Conservation (phyloP, 2,888 invertebrate species). For the Minunthozetes semirufus region DNA sequence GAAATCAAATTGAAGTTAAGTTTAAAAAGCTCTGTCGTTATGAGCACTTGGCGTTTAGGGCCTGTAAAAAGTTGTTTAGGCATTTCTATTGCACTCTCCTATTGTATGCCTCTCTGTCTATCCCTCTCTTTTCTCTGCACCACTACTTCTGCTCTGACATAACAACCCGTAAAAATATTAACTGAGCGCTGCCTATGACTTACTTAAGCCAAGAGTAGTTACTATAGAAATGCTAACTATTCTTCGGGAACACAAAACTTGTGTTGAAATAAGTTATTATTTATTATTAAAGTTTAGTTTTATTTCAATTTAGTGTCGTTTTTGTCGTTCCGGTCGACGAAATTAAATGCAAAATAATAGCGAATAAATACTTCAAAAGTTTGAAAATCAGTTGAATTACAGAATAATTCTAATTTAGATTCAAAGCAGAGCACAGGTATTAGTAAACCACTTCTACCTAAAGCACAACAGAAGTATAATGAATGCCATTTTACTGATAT, state of each 20-base stretch:
- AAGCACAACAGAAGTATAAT: slow-evolving; percentile 4
- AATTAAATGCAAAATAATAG: slow-evolving; percentile 7
- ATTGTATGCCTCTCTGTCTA: neutral
- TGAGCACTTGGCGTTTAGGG: no score
- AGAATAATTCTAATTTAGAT: no score
- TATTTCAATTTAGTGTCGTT: neutral
- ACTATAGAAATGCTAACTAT: neutral
- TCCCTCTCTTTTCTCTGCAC: neutral
- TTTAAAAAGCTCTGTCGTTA: no score
- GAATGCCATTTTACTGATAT: slow-evolving; percentile 2
- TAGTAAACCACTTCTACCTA: neutral
- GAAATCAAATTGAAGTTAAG: no score
- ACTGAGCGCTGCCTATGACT: neutral
- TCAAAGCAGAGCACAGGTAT: neutral
- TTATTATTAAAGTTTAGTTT: neutral
- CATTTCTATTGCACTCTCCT: neutral
- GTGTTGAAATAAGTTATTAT: slow-evolving; percentile 16
- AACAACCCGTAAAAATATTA: neutral
- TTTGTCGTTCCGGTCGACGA: slow-evolving; percentile 18
- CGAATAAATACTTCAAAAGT: no score
- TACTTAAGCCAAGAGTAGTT: neutral
- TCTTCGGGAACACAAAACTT: neutral
- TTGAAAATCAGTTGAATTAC: no score
- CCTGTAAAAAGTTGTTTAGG: neutral
- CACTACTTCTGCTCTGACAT: slow-evolving; percentile 7